A percentile compares a stretch with the other conserved stretches of the same genome.
phyloP scores from a whole-genome alignment of 2,888 invertebrate species.

The Blastobasis adustella region DNA sequence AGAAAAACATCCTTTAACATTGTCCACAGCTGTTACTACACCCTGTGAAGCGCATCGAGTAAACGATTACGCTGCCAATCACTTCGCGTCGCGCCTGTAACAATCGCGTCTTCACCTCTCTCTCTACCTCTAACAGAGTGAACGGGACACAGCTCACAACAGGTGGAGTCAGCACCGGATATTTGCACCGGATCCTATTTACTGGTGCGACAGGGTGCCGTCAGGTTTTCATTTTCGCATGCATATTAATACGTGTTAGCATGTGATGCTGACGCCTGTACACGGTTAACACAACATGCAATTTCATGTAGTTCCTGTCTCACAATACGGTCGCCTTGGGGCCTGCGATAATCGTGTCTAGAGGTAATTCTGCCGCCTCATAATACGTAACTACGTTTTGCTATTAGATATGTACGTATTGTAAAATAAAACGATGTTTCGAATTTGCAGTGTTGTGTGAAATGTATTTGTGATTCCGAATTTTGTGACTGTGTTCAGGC shows the following conservation, averaged over 20 bases:
- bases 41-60: background rate
- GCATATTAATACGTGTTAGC: slow-evolving; percentile 44
- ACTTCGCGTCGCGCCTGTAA: slow-evolving; percentile 25
- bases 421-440: too few species aligned
- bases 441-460: too few species aligned
- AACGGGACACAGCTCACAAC: slow-evolving; percentile 26
- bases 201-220: slow-evolving; percentile 49
- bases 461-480: too few species aligned
- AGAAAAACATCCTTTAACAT: too few species aligned
- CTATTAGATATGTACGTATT: too few species aligned
- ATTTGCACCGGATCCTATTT: slow-evolving; percentile 63
- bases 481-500: too few species aligned
- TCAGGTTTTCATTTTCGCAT: slow-evolving; percentile 52
- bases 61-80: slow-evolving; percentile 58
- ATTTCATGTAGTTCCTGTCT: background rate
- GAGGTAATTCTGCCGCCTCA: too few species aligned
- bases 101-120: slow-evolving; percentile 19
- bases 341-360: too few species aligned
- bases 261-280: slow-evolving; percentile 32
- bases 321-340: background rate
- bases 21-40: too few species aligned
- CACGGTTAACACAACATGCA: slow-evolving; percentile 8
- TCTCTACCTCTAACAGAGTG: slow-evolving; percentile 20
- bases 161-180: slow-evolving; percentile 49
- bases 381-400: too few species aligned